Evolutionary conservation across 2,888 invertebrate genomes (phyloP), one percentile per base, ranked within the genome.

Genomic region (Brachycybe producta): DNA sequence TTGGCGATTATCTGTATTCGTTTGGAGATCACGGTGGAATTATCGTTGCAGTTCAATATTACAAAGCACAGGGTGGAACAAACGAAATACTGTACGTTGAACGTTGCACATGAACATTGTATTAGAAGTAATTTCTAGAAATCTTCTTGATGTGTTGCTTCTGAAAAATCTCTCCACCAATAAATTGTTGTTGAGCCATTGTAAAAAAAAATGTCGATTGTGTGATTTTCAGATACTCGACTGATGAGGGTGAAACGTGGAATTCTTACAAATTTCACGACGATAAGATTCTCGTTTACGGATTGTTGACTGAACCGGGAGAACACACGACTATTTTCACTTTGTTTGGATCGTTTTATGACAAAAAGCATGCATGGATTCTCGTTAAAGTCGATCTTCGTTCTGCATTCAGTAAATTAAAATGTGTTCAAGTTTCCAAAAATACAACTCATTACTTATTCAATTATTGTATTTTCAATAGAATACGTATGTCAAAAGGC

Each of bases 1-100:
- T 80, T 61, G 85, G 84, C 56, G 79, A 82, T 61, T 84, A 84
- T 62, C 81, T 84, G 67, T 87, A 85, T 67, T 83, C 84, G 61
- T 81, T 87, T 70, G 91, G 88, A 2, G 91, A 92, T 68, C 87
- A 90, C 63, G 91, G 91, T 0, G 90, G 88, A 19, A 73, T 91
- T 1, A 66, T 91, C 24, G 82, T 88, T 0, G 88, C 90, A 0
- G 85, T 87, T 0, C 81, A 81, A 61, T 84, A 82, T 63, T 84
- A 79, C 66, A 83, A 81, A 64, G 73, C 75, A 0, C 74, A 78
- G 47, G 82, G 81, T 1, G 81, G 83, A 64, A 88, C 88, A 0
- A 75, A 80, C 56, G 77, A 82, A 60, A 75, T 92, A 46, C 67
- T 81, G 57, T 68, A 61, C 62, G 67, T 54, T 13, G 26, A 49